phyloP scores from a whole-genome alignment of 2,888 invertebrate species.

The Aricia artaxerxes region DNA sequence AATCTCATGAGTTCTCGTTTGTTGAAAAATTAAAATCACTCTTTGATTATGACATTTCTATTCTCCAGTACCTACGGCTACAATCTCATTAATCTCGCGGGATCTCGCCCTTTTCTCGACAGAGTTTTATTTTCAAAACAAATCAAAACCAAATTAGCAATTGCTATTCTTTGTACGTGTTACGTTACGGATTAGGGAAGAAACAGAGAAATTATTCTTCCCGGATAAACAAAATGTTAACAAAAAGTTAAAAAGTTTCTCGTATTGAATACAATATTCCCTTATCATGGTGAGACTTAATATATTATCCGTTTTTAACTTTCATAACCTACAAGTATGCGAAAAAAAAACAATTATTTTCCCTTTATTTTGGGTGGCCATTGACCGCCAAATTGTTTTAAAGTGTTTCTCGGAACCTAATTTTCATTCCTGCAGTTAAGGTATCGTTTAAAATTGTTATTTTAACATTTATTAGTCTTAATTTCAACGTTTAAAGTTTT shows the following conservation, averaged over 20 bases:
- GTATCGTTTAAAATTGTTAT: neutral
- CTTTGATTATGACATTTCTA: no score
- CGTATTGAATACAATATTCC: neutral
- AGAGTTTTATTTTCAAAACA: neutral
- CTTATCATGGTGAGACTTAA: neutral
- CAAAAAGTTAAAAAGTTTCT: neutral
- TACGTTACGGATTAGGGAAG: neutral
- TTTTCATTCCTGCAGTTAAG: constrained; percentile 4
- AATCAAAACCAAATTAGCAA: neutral
- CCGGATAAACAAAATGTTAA: neutral
- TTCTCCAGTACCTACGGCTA: no score
- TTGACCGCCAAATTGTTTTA: neutral
- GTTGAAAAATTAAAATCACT: no score
- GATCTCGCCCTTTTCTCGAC: no score
- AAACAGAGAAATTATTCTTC: neutral
- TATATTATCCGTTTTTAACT: neutral
- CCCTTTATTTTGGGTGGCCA: neutral
- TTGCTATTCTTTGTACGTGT: neutral
- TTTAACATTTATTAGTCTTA: neutral
- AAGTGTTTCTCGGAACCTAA: neutral
- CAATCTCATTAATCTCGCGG: no score
- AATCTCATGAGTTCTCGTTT: no score
- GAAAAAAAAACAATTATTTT: constrained; percentile 10
- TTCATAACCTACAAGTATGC: neutral
- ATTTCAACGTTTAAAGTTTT: neutral